phyloP scores from a whole-genome alignment of 2,888 invertebrate genomes.

The Campaea margaritaria region DNA sequence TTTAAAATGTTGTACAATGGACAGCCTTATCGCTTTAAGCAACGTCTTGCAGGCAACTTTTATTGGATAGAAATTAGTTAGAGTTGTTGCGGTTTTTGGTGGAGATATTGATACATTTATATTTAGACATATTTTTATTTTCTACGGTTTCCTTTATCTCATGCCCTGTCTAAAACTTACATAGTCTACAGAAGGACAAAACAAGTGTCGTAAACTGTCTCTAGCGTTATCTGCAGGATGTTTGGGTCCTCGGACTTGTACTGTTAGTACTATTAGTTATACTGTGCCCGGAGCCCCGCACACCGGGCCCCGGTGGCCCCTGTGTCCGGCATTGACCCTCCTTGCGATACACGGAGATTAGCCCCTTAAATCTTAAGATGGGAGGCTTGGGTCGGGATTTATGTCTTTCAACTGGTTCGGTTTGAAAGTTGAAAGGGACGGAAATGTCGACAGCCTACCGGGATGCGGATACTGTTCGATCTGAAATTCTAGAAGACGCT shows the following conservation, averaged over 20 bases:
- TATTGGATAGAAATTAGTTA: no score
- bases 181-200: constrained; percentile 13
- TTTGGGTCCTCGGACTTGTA: constrained; percentile 17
- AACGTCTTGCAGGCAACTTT: no score
- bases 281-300: constrained; percentile 1
- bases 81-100: no score
- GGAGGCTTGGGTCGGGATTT: neutral
- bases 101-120: no score
- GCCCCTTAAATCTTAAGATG: constrained; percentile 17
- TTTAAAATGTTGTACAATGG: no score
- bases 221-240: constrained; percentile 41
- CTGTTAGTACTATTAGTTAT: no score
- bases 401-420: neutral
- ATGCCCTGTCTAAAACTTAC: neutral
- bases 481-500: no score
- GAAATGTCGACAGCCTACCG: no score
- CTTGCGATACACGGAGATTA: constrained; percentile 22
- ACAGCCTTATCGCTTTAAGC: no score
- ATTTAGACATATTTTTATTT: no score
- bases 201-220: constrained; percentile 34
- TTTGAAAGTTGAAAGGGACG: neutral
- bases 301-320: neutral
- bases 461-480: no score
- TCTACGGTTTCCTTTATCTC: neutral
- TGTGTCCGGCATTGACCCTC: constrained; percentile 2